Conservation (phyloP, 2,888 invertebrate species). For the Acleris emargana region DNA sequence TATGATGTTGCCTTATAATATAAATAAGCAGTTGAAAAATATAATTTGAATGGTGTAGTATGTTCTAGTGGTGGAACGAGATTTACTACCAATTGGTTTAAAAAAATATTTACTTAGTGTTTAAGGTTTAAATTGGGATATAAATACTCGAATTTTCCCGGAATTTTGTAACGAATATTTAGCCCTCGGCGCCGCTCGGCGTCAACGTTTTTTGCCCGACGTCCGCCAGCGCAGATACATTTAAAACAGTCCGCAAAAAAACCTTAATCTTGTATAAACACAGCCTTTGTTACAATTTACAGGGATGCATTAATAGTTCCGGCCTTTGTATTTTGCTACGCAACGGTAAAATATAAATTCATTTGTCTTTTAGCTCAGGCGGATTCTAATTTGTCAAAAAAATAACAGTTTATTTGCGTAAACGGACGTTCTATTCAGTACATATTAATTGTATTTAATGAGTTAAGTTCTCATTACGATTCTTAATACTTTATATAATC, state of each 20-base stretch:
- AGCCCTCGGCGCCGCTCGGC: constrained; percentile 6
- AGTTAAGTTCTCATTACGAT: no score
- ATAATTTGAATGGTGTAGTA: no score
- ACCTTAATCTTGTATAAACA: constrained; percentile 6
- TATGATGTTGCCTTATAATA: no score
- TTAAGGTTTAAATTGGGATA: not conserved
- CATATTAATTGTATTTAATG: no score
- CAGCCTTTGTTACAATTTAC: constrained; percentile 1
- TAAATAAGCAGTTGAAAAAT: no score
- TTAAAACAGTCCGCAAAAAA: constrained; percentile 21
- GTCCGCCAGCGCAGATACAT: constrained; percentile 21
- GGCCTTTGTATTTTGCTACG: not conserved
- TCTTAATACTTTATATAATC: no score
- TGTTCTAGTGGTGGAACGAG: no score
- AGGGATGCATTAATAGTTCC: constrained; percentile 9
- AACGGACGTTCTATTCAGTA: no score
- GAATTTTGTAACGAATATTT: not conserved
- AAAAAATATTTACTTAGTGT: not conserved
- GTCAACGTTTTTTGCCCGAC: constrained; percentile 21
- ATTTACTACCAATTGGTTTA: not conserved
- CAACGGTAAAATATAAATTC: not conserved
- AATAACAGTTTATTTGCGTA: no score
- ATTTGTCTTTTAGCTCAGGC: not conserved
- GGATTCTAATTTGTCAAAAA: no score
- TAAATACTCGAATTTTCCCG: constrained; percentile 1